Conservation (phyloP, 1,140 invertebrate species). For the Caerostris extrusa region DNA sequence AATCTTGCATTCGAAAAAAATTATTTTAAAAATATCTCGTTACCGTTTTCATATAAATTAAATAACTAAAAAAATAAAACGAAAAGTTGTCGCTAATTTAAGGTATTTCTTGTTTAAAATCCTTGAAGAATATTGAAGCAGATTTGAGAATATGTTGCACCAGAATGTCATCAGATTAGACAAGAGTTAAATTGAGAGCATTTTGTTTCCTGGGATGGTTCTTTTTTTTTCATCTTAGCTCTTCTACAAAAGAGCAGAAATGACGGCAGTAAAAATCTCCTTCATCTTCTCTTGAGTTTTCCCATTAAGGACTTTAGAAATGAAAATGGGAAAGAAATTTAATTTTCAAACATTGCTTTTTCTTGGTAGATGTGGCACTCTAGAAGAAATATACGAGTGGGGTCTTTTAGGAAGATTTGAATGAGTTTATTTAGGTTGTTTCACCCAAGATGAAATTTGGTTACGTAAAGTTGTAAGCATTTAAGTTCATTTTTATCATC, state of each 20-base stretch:
- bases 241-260: neutral
- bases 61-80: neutral
- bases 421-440: neutral
- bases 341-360: constrained; percentile 35
- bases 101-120: neutral
- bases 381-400: neutral
- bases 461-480: neutral
- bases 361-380: neutral
- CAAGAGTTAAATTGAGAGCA: constrained; percentile 28
- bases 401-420: neutral
- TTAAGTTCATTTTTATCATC: neutral
- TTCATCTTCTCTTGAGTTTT: constrained; percentile 32
- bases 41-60: neutral
- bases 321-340: constrained; percentile 49
- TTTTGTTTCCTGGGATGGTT: neutral
- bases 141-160: neutral
- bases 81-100: neutral
- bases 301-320: constrained; percentile 18
- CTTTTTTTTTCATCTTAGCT: neutral
- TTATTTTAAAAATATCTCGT: neutral
- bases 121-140: neutral
- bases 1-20: neutral
- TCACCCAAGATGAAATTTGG: neutral
- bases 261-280: constrained; percentile 11
- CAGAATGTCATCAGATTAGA: constrained; percentile 24